phyloP scores from a whole-genome alignment of 2,888 invertebrate genomes.

The Anagyrus pseudococci region DNA sequence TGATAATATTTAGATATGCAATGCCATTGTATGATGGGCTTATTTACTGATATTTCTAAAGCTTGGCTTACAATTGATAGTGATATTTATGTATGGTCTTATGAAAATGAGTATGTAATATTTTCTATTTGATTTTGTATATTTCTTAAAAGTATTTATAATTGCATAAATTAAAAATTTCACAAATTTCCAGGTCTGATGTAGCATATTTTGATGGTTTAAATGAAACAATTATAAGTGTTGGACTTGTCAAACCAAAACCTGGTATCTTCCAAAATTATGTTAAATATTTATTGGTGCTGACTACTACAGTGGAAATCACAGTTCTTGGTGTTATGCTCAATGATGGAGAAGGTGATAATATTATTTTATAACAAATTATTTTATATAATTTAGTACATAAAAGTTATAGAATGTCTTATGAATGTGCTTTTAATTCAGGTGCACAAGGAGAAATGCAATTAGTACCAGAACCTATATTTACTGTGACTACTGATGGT shows the following conservation, averaged over 20 bases:
- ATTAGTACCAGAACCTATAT: constrained; percentile 92
- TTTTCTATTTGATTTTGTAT: background rate
- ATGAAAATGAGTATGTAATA: constrained; percentile 78
- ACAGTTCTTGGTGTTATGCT: constrained; percentile 80
- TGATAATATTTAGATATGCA: constrained; percentile 78
- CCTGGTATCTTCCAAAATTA: constrained; percentile 86
- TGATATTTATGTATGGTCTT: constrained; percentile 98
- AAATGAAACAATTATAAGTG: constrained; percentile 91
- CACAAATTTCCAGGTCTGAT: constrained; percentile 72
- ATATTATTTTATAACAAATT: constrained; percentile 9
- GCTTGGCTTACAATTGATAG: constrained; percentile 98
- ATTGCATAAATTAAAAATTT: constrained; percentile 14
- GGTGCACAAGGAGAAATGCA: constrained; percentile 79
- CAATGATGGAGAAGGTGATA: constrained; percentile 55
- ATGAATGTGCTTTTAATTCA: constrained; percentile 28
- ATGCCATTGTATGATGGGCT: constrained; percentile 95
- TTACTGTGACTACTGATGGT: constrained; percentile 89
- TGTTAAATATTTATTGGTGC: constrained; percentile 87
- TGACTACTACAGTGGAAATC: constrained; percentile 95
- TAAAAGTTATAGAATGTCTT: constrained; percentile 11
- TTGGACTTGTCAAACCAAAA: constrained; percentile 89
- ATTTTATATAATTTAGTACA: background rate
- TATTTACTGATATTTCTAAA: constrained; percentile 94
- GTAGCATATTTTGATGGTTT: constrained; percentile 96
- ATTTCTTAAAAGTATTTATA: background rate